Evolutionary conservation across 2,113 vertebrate species (phyloP), one percentile per base, ranked within the genome.

Genomic region (Gallinago paraguaiae): DNA sequence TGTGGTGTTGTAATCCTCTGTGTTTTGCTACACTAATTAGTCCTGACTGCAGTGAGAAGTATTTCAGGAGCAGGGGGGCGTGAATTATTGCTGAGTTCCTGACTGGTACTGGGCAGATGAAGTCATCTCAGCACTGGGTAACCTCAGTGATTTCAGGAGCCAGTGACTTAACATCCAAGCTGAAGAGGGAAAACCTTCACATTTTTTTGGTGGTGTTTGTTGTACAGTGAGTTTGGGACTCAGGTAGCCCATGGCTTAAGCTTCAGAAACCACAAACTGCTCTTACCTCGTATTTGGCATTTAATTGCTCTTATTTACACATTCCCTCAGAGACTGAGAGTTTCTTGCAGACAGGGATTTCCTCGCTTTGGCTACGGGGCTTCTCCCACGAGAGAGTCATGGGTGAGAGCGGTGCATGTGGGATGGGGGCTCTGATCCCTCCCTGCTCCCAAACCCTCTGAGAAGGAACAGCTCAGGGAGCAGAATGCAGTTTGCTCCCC

Each of bases 1-100:
- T 94, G 93, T 82, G 95, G 80, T 86, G 72, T 20, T 93, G 87
- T 94, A 87, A 92, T 95, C 97, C 95, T 95, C 91, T 56, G 54
- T 90, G 91, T 92, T 96, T 97, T 91, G 43, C 68, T 91, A 50
- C 56, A 54, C 92, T 96, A 92, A 92, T 94, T 87, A 96, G 19
- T 43, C 79, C 81, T 94, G 65, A 70, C 95, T 96, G 90, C 76
- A 89, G 53, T 65, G 81, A 89, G 91, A 94, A 82, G 68, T 20
- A 17, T 85, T 96, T 93, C 82, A 57, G 82, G 74, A 95, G 79
- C 74, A 82, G 71, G 56, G 54, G 67, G 54, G 20, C 20, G 24
- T 81, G 72, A 94, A 87, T 94, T 94, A 89, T 45, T 95, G 80
- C 33, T 41, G 57, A 86, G 90, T 39, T 95, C 72, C 72, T 88